Percentiles rank a stretch among this genome's conserved stretches.
These are phyloP conservation scores for Ceratosolen fusciceps DNA, from an alignment of 1,140 invertebrate genomes.

Conservation along the genomic window DNA sequence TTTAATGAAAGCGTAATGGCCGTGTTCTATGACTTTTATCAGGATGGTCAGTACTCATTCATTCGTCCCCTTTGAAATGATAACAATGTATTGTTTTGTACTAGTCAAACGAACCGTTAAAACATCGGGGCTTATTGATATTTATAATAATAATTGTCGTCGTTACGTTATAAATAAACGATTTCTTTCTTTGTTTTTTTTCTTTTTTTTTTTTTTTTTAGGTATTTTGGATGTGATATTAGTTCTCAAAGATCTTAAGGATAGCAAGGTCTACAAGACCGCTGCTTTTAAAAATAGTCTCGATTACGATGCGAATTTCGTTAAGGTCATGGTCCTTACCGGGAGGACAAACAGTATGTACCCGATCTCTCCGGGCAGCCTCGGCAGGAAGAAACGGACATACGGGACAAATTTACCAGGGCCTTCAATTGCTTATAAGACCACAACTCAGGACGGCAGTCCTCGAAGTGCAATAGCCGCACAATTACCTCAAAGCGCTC, in stretches of 20 bases:
- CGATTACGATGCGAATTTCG: slow-evolving; percentile 94
- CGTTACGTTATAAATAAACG: no score
- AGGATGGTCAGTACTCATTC: slow-evolving; percentile 74
- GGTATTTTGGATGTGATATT: slow-evolving; percentile 84
- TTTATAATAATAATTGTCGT: no score
- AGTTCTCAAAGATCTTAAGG: slow-evolving; percentile 73
- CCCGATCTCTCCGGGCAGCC: slow-evolving; percentile 77
- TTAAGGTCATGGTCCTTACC: slow-evolving; percentile 94
- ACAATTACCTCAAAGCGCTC: slow-evolving; percentile 93
- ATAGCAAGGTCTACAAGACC: slow-evolving; percentile 73
- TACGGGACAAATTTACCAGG: slow-evolving; percentile 92
- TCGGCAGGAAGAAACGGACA: slow-evolving; percentile 83
- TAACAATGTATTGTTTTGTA: no score
- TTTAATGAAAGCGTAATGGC: slow-evolving; percentile 82
- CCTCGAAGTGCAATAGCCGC: slow-evolving; percentile 82
- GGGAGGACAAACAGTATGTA: slow-evolving; percentile 82
- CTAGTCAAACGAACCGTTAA: no score
- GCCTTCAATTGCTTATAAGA: slow-evolving; percentile 88
- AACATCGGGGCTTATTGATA: no score
- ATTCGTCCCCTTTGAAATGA: not conserved
- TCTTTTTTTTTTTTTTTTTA: no score
- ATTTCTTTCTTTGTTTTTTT: no score
- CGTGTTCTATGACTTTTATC: slow-evolving; percentile 94
- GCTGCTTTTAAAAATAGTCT: slow-evolving; percentile 89
- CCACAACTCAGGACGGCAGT: slow-evolving; percentile 86